phyloP scores from a whole-genome alignment of 2,797 vertebrate species.

The Gallinago solitaria region DNA sequence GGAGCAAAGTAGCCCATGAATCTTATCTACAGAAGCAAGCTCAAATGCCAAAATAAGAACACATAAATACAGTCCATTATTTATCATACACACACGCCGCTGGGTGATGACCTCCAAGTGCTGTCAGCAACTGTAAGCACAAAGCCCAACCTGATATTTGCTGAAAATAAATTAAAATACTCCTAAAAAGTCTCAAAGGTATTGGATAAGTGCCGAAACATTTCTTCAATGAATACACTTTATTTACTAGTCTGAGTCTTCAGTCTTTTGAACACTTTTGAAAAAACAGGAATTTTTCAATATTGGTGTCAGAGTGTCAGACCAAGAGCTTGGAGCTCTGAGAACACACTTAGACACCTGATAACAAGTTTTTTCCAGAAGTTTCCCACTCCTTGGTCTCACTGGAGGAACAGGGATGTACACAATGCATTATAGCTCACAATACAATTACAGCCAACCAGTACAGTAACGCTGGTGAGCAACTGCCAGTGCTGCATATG shows the following conservation, averaged over 20 bases:
- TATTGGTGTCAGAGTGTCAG: not conserved
- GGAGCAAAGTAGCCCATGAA: not conserved
- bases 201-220: rapidly evolving
- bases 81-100: not conserved
- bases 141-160: not conserved
- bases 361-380: not conserved
- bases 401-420: not conserved
- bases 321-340: not conserved
- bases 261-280: not conserved
- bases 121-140: not conserved
- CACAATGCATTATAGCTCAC: not conserved
- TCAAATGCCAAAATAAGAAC: not conserved
- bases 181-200: not conserved
- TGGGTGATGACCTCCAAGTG: not conserved
- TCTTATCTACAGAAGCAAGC: not conserved
- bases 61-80: not conserved
- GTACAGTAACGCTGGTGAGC: not conserved
- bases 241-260: not conserved
- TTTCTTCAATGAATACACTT: not conserved
- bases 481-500: not conserved
- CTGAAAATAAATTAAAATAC: not conserved
- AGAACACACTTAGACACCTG: not conserved
- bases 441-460: not conserved
- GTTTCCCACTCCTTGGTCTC: not conserved
- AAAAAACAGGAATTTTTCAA: not conserved